Evolutionary conservation across 2,888 invertebrate genomes (phyloP).

Genomic region (Danaus chrysippus): DNA sequence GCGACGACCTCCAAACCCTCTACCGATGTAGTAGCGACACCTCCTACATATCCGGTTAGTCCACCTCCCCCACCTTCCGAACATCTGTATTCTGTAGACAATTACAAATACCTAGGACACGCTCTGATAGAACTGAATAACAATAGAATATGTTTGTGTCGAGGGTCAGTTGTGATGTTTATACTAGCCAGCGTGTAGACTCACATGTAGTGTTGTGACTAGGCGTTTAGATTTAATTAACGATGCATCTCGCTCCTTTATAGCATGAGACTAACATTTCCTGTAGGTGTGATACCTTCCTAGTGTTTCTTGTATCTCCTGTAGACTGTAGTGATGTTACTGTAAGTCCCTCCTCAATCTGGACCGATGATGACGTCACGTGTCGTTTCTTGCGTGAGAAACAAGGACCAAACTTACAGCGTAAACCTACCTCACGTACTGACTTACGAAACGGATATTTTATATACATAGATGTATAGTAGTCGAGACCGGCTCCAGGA

Average conservation of each 20-base stretch:
- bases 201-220: no score
- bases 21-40: slow-evolving; percentile 58
- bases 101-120: background rate
- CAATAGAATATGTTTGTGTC: no score
- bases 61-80: background rate
- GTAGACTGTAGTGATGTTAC: no score
- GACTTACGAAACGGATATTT: background rate
- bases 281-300: no score
- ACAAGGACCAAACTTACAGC: slow-evolving; percentile 1
- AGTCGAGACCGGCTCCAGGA: background rate
- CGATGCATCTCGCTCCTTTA: no score
- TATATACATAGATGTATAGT: background rate
- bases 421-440: slow-evolving; percentile 4
- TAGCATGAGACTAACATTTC: no score
- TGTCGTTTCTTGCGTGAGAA: background rate
- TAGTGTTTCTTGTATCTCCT: no score
- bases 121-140: background rate
- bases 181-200: no score
- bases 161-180: no score
- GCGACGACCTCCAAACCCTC: slow-evolving; percentile 57
- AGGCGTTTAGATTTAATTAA: no score
- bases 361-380: no score
- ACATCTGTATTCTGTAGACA: background rate
- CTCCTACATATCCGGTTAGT: slow-evolving; percentile 39
- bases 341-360: no score